A percentile compares a stretch with the other conserved stretches of the same genome.
Conservation (phyloP, 2,113 vertebrate species). For the Eudorcas thomsonii region DNA sequence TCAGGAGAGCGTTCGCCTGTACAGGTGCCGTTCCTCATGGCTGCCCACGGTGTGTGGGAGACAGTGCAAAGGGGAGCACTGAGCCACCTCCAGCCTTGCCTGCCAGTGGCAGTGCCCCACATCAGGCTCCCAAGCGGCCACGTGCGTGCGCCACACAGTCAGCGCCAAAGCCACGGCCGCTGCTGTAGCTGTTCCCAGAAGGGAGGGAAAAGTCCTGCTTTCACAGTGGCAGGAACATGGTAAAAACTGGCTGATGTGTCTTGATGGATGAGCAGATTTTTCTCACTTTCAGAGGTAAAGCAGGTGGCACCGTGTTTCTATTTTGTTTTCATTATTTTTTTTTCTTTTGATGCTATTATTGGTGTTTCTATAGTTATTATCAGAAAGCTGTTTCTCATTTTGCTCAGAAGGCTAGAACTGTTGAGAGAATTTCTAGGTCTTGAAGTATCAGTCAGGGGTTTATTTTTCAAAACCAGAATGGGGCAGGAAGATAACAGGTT, state of each 20-base stretch:
- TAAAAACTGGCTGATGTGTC: background rate
- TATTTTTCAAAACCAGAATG: slow-evolving; percentile 29
- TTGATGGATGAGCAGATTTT: background rate
- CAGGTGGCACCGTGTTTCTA: background rate
- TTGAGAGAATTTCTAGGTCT: slow-evolving; percentile 30
- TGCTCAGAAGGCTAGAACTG: background rate
- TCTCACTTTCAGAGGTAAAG: background rate
- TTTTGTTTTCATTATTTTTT: background rate
- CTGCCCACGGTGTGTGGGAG: background rate
- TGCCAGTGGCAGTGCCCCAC: background rate
- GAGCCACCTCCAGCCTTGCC: background rate
- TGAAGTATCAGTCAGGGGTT: slow-evolving; percentile 2
- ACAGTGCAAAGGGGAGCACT: background rate
- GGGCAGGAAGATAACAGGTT: background rate
- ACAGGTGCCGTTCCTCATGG: background rate
- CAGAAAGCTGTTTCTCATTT: slow-evolving; percentile 24
- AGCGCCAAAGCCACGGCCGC: accelerated
- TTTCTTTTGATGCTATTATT: background rate
- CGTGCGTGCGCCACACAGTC: background rate
- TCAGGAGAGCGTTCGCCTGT: background rate
- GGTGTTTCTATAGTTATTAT: background rate
- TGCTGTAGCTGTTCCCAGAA: background rate
- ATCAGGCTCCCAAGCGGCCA: background rate
- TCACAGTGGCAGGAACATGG: background rate
- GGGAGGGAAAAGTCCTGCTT: background rate